Base-by-base conservation (phyloP, 64 coral and sea anemone species). In the Montipora efflorescens region DNA sequence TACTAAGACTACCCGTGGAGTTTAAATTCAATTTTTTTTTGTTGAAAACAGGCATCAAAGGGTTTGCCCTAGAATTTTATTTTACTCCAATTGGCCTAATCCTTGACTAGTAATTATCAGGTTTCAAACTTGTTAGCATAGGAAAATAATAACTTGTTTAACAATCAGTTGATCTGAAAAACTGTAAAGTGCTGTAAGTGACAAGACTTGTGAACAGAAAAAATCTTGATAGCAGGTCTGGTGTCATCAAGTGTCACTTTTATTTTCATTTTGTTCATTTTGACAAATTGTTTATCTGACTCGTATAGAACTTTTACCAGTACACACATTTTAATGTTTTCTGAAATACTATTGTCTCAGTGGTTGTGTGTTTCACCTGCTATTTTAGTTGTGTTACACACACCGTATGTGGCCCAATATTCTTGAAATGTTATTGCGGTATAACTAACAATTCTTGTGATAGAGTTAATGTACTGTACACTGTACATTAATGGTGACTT, bases 401-500 rank as follows among this genome's bases (percentile, higher is more conserved):
- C 53, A 36, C 36, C 36, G 76, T 19, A 78, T 48, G 14, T 78
- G 76, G 76, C 76, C 76, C 76, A 78, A 78, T 78, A 78, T 78
- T 5, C 11, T 36, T 49, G 3, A 50, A 50, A 78, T 78, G 18
- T 19, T 19, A 46, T n/a, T 12, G 36, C 36, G 36, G 36, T 36
- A 36, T 36, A 36, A 36, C 36, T 36, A 36, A 36, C 36, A 36
- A 36, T 36, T 36, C 43, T 48, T 1, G 8, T 84, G 55, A 48
- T 67, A 61, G 46, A 36, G 36, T 36, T 36, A 36, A 36, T 57
- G 53, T 57, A 8, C 11, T 57, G 53, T 8, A 8, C 11, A 64
- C 2, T 46, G 5, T 13, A 48, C 64, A 12, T 43, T 48, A 48
- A 67, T 71, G n/a, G 67, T 21, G 3, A 86, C 15, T 67, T 50